Evolutionary conservation across 1,140 invertebrate genomes (phyloP).

Genomic region (Anastrepha obliqua): DNA sequence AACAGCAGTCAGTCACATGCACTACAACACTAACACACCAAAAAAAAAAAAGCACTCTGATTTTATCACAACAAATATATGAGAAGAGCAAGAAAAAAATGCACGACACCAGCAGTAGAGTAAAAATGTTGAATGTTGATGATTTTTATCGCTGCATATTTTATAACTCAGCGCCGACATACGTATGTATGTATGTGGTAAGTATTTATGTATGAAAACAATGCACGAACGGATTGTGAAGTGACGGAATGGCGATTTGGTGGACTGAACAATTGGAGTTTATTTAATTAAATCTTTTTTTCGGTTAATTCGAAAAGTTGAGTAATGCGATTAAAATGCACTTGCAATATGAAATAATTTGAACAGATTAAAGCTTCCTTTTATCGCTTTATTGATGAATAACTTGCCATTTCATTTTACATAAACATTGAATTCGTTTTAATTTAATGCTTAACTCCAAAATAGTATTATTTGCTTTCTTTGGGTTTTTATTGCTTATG

Average conservation of each 20-base stretch:
- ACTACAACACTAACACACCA: not conserved
- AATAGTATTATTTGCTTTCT: not conserved
- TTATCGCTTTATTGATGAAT: not conserved
- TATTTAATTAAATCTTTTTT: not conserved
- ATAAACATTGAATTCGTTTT: too few species aligned
- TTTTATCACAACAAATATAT: slow-evolving; percentile 47
- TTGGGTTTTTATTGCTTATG: not conserved
- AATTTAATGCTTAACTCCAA: too few species aligned
- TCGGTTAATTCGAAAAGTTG: slow-evolving; percentile 15
- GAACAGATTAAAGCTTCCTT: not conserved
- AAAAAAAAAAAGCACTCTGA: slow-evolving; percentile 29
- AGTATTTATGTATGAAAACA: not conserved
- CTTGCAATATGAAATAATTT: not conserved
- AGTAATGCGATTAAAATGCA: slow-evolving; percentile 21
- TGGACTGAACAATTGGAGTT: not conserved
- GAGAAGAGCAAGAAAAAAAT: not conserved
- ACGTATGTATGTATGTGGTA: not conserved
- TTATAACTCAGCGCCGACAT: slow-evolving; percentile 47
- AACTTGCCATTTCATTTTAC: too few species aligned
- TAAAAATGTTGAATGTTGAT: slow-evolving; percentile 42
- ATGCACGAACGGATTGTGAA: not conserved
- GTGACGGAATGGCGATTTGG: slow-evolving; percentile 42
- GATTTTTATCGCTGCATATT: slow-evolving; percentile 51
- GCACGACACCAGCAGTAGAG: slow-evolving; percentile 15
- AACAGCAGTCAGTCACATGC: slow-evolving; percentile 28